phyloP scores from a whole-genome alignment of 2,888 invertebrate species.

The Drosophila paramelanica region DNA sequence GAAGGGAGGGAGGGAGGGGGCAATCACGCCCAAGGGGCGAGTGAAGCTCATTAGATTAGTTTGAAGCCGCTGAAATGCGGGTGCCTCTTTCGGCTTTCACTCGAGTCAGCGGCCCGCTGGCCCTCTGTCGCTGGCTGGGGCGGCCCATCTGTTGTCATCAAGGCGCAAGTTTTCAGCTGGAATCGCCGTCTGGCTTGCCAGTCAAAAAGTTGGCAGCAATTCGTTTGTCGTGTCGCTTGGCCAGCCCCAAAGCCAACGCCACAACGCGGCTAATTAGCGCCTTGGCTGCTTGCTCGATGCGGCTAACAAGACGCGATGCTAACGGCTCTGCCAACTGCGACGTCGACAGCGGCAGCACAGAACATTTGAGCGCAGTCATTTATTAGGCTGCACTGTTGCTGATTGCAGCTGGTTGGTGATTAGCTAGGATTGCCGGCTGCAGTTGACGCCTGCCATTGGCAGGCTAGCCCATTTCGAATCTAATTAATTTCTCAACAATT shows the following conservation, averaged over 20 bases:
- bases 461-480: conserved; percentile 61
- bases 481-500: conserved; percentile 67
- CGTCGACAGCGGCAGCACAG: conserved; percentile 7
- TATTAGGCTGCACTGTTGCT: conserved; percentile 51
- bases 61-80: conserved; percentile 44
- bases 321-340: conserved; percentile 7
- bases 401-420: conserved; percentile 53
- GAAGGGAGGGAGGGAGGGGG: background rate
- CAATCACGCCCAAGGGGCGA: background rate
- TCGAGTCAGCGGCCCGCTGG: background rate
- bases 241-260: conserved; percentile 32
- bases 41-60: conserved; percentile 18
- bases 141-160: conserved; percentile 38
- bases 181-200: conserved; percentile 18
- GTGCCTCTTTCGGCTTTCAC: conserved; percentile 30
- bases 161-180: conserved; percentile 17
- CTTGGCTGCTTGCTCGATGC: conserved; percentile 39
- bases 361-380: conserved; percentile 49
- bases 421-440: conserved; percentile 42
- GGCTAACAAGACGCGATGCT: conserved; percentile 48
- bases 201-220: conserved; percentile 41
- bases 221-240: conserved; percentile 30
- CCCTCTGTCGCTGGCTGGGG: background rate
- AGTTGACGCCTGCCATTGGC: conserved; percentile 12
- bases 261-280: conserved; percentile 73